phyloP scores from a whole-genome alignment of 1,140 invertebrate species.

The Caenorhabditis elegans region WBcel235 BX284605.5:13354001-13354500 shows the following conservation, averaged over 20 bases:
- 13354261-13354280: slow-evolving; percentile 61
- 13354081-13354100: slow-evolving; percentile 66
- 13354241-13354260: slow-evolving; percentile 65
- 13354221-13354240: no score
- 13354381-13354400: neutral
- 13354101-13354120: slow-evolving; percentile 64
- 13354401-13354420: no score
- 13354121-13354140: slow-evolving; percentile 66
- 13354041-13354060: slow-evolving; percentile 55
- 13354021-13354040: neutral
- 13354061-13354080: slow-evolving; percentile 64
- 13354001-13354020: neutral
- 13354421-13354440: neutral
- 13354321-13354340: slow-evolving; percentile 57
- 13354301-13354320: slow-evolving; percentile 57
- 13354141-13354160: slow-evolving; percentile 66
- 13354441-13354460: neutral
- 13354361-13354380: slow-evolving; percentile 54
- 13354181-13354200: slow-evolving; percentile 61
- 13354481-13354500: no score
- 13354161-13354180: slow-evolving; percentile 65
- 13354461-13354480: no score
- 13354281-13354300: slow-evolving; percentile 51
- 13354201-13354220: neutral
- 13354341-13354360: slow-evolving; percentile 58